A percentile compares a stretch with the other conserved stretches of the same genome.
phyloP scores from a whole-genome alignment of 2,888 invertebrate genomes.

The Anorthoa munda region DNA sequence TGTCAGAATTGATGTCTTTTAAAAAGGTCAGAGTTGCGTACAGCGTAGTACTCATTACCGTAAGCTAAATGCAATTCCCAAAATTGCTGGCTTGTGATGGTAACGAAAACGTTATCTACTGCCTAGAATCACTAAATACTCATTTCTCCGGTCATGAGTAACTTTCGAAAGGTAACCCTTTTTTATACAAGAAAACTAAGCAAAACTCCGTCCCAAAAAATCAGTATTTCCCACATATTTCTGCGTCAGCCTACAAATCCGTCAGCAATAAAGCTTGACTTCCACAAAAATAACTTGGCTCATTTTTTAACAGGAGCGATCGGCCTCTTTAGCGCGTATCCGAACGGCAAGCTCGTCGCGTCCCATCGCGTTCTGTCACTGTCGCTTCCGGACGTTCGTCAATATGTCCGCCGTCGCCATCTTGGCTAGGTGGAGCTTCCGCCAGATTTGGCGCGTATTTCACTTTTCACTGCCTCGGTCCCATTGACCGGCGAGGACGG shows the following conservation, averaged over 20 bases:
- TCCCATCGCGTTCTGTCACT: conserved; percentile 76
- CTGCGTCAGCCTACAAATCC: conserved; percentile 47
- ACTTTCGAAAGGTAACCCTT: background rate
- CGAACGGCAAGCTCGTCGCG: conserved; percentile 70
- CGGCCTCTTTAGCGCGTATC: conserved; percentile 64
- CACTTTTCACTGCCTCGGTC: conserved; percentile 72
- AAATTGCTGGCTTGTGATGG: background rate
- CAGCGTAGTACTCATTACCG: background rate
- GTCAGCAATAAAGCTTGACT: conserved; percentile 56
- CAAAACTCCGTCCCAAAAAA: background rate
- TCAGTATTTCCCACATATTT: conserved; percentile 25
- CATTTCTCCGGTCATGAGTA: background rate
- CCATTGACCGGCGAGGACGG: conserved; percentile 58
- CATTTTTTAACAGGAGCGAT: conserved; percentile 64
- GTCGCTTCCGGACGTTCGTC: conserved; percentile 74
- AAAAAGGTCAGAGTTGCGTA: conserved; percentile 19
- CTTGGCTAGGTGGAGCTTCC: conserved; percentile 70
- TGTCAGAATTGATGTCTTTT: background rate
- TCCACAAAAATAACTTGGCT: conserved; percentile 63
- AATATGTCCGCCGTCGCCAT: conserved; percentile 75
- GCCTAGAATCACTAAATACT: too few species aligned
- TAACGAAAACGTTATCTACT: background rate
- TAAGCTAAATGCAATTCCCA: background rate
- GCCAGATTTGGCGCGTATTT: conserved; percentile 70
- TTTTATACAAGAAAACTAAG: background rate